Base-by-base conservation (phyloP, 1,140 invertebrate species). In the Eurosta solidaginis region DNA sequence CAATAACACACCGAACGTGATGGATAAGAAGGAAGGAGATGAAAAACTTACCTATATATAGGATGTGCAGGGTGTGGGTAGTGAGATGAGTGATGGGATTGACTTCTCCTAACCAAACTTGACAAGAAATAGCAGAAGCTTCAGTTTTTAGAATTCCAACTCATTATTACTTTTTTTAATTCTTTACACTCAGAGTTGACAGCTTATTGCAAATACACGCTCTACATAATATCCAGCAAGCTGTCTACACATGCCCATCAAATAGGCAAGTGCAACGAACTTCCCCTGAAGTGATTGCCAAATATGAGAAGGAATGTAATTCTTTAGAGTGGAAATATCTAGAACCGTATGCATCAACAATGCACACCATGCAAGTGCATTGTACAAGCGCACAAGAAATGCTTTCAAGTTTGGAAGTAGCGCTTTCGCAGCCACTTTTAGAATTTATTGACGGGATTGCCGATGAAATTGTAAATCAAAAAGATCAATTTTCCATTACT, bases 161-260 rank as follows among this genome's bases (percentile, higher is more conserved):
- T 20, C 5, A 22, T 42, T 40, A 9, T 68, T 20, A n/a, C 3
- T 36, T 40, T 29, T 33, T n/a, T 33, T n/a, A 3, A 2, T 59
- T 22, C 9, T 59, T n/a, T 5, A 25, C 14, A 27, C 81, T 81
- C 50, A 86, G 83, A 2, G 86, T 90, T 36, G 89, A 90, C 81
- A 90, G 88, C 63, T 83, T 90, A 36, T 86, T 91, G 80, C 89
- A 91, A 80, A 90, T 95, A 33, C 94, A 95, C 87, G 90, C 93
- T 0, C 84, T 93, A 73, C 89, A 93, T 80, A 95, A 95, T 85
- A 85, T 94, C 29, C 83, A 83, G 3, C 76, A 85, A 63, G 84
- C 82, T 10, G 68, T 14, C 74, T 33, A 73, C 50, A 7, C 20
- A 80, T 63, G 52, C 6, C 36, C 59, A 1, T 4, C 59, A 12